Base-by-base conservation (phyloP, 2,113 vertebrate genomes). In the Menura novaehollandiae region DNA sequence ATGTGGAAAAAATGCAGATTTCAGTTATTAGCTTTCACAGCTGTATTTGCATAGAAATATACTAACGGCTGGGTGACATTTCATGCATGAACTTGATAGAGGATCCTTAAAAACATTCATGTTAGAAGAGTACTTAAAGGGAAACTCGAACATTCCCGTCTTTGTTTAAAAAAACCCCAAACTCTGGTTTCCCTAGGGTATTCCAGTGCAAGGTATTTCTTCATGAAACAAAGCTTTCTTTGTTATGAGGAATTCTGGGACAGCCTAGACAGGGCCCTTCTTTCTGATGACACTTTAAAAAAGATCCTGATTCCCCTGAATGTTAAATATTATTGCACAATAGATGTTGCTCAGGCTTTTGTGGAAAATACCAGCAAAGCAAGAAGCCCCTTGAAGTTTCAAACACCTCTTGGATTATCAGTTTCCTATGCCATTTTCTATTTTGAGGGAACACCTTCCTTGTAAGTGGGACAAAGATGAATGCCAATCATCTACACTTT, bases 31-130 rank as follows among this genome's bases (percentile, higher is more conserved):
- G 91, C 88, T 96, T 95, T 73, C 87, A 79, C 73, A 91, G 93
- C 69, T 96, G 92, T 72, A 96, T 97, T 97, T 97, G 94, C 96
- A 96, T 96, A 97, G 95, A 96, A 96, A 94, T 94, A 58, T 67
- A 88, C 69, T 85, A 92, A 93, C 5, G 35, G 44, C 85, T 96
- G 88, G 76, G 79, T 95, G 90, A 77, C 86, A 96, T 96, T 97
- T 96, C 81, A 76, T 81, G 94, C 85, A 85, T 85, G 91, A 95
- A 75, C 80, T 90, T 89, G 90, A 91, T 49, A 93, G 51, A 92
- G 78, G 66, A 78, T 93, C 88, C 66, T 96, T 96, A 95, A 91
- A 93, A 46, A 74, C 85, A 97, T 89, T 97, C 92, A 74, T 86
- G 72, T 91, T 91, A 73, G 90, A 87, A 81, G 69, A 69, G 68